These are phyloP conservation scores for Passerina amoena DNA, from an alignment of 2,113 vertebrate species.

Conservation along the genomic window DNA sequence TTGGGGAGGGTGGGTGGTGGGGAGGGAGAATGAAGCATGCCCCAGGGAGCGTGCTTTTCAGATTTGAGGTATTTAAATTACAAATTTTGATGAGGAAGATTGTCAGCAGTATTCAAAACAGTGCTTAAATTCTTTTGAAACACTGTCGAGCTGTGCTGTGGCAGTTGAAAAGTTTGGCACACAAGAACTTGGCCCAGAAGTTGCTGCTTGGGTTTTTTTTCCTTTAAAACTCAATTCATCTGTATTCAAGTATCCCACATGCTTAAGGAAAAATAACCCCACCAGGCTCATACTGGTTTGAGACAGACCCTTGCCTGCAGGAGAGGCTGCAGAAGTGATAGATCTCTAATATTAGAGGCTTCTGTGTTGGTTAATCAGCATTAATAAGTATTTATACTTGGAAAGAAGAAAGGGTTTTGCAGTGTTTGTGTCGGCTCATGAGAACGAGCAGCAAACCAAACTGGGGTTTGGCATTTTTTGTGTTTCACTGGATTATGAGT, in stretches of 20 bases:
- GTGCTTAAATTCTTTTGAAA: conserved; percentile 60
- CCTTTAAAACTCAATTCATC: conserved; percentile 54
- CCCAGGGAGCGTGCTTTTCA: conserved; percentile 63
- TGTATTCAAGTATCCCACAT: conserved; percentile 50
- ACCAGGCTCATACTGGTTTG: background rate
- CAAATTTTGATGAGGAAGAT: conserved; percentile 69
- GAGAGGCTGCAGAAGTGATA: background rate
- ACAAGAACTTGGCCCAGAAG: conserved; percentile 58
- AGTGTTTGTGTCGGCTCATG: background rate
- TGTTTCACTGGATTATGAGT: background rate
- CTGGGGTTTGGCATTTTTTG: background rate
- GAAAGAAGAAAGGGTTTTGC: background rate
- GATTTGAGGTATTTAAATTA: conserved; percentile 74
- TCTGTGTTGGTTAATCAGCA: background rate
- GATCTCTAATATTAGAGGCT: background rate
- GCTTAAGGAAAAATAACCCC: background rate
- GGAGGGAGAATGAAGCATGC: conserved; percentile 31
- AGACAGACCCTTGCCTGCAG: background rate
- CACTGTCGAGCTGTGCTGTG: conserved; percentile 43
- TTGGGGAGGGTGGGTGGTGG: background rate
- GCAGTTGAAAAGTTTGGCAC: conserved; percentile 46
- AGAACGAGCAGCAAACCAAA: background rate
- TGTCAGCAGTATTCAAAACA: conserved; percentile 69
- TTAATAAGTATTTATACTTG: background rate
- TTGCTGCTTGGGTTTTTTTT: conserved; percentile 33